phyloP scores from a whole-genome alignment of 2,797 vertebrate species.

The Acomys russatus region DNA sequence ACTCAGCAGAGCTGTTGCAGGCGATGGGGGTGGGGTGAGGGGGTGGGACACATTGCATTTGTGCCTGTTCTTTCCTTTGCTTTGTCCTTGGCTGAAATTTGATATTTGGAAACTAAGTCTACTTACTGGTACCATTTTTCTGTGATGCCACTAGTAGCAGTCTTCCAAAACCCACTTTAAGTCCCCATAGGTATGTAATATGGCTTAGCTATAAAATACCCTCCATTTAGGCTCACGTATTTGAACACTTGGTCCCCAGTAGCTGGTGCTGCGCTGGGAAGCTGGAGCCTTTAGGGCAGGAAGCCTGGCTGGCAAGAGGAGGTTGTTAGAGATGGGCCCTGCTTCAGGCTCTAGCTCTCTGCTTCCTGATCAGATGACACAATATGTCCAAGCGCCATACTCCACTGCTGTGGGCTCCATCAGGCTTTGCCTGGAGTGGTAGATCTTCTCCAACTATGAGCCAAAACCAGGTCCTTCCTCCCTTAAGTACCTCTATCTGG shows the following conservation, averaged over 20 bases:
- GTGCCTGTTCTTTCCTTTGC: background rate
- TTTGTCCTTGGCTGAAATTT: background rate
- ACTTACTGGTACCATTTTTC: background rate
- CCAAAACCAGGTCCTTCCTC: background rate
- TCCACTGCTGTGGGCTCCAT: background rate
- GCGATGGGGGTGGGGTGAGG: too few relatives aligned
- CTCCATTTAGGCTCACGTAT: background rate
- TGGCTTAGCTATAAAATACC: background rate
- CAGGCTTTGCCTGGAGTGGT: background rate
- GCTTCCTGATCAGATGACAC: background rate
- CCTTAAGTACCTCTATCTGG: background rate
- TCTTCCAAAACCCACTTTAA: background rate
- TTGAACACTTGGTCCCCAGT: background rate
- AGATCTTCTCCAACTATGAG: background rate
- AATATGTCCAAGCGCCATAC: background rate
- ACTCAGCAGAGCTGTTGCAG: background rate
- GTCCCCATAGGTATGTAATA: background rate
- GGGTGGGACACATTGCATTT: rapidly evolving
- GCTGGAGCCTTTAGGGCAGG: background rate
- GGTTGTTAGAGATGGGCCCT: too few relatives aligned
- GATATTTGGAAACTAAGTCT: background rate
- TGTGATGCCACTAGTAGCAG: background rate
- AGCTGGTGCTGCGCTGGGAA: background rate
- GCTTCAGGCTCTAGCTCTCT: background rate
- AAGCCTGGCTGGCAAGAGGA: background rate